Conservation (phyloP, 2,113 vertebrate genomes). For the Eublepharis macularius region DNA sequence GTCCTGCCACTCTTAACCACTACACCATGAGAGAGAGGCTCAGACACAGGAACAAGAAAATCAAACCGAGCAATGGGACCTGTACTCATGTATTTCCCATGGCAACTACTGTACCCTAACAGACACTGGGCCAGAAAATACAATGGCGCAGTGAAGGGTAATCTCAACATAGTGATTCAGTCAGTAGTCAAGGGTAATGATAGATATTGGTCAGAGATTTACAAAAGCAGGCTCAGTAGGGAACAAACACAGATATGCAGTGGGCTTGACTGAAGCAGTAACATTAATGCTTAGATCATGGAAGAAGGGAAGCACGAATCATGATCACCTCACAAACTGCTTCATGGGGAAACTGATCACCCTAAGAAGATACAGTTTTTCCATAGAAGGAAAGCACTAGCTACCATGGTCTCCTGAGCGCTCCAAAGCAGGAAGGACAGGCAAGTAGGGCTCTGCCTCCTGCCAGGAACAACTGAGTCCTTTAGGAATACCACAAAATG, state of each 20-base stretch:
- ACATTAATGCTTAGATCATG: not conserved
- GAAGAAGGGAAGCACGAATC: not conserved
- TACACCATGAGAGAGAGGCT: not conserved
- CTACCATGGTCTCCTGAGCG: not conserved
- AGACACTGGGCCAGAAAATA: not conserved
- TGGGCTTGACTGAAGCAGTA: not conserved
- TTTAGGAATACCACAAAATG: not conserved
- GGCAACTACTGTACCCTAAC: not conserved
- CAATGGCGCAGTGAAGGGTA: too few species aligned
- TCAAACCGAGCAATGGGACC: not conserved
- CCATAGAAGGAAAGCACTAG: not conserved
- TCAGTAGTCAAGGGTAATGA: not conserved
- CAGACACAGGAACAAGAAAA: not conserved
- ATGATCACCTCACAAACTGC: not conserved
- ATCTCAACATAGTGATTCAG: not conserved
- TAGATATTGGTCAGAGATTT: not conserved
- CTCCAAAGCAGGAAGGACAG: not conserved
- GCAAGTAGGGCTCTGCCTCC: not conserved
- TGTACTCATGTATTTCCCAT: not conserved
- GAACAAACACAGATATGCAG: not conserved
- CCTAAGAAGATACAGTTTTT: not conserved
- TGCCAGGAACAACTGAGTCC: not conserved
- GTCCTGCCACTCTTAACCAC: too few species aligned
- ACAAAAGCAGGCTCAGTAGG: not conserved
- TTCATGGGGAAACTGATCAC: not conserved